Base-by-base conservation (phyloP, 1,140 invertebrate genomes). In the Microplitis mediator region DNA sequence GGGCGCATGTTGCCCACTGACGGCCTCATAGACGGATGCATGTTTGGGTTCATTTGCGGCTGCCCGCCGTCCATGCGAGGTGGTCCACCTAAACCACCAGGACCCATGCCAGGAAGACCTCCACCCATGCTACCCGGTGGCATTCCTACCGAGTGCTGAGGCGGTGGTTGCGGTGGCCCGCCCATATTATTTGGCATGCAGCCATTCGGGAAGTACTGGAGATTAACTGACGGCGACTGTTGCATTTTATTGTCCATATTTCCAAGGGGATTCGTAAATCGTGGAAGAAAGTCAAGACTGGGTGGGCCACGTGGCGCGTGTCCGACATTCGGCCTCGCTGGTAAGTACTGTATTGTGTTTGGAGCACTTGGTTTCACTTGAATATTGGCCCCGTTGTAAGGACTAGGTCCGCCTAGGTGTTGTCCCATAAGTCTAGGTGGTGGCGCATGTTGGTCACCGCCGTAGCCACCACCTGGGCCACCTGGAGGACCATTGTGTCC, bases 271-370 rank as follows among this genome's bases (percentile, higher is more conserved):
- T 94, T 95, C 8, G 95, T 92, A 79, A 95, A 96, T 64, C 95
- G 90, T 79, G 96, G 95, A 72, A 98, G 89, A 85, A 98, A 98
- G 73, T 98, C 96, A 62, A 98, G 87, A 82, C 95, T 96, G 4
- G 96, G 95, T 1, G 95, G 94, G n/a, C 93, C 92, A 65, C 94
- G 89, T 52, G 90, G 88, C 76, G 91, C 88, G 45, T 91, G 88
- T 45, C 88, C 87, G 75, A 92, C 89, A 79, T 95, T 95, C 9
- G 95, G 92, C 86, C 95, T 90, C 50, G 96, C 95, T 32, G 97
- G 97, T 81, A 98, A 91, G 89, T 99, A 99, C 88, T 98, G 97
- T 80, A 99, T 98, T 11, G 97, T 98, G 85, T 98, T 98, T 0
- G 97, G 97, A 2, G 97, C 97, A 86, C 94, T 97, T 1, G 97